Evolutionary conservation across 1,140 invertebrate species (phyloP).

Genomic region (Anthonomus grandis): DNA sequence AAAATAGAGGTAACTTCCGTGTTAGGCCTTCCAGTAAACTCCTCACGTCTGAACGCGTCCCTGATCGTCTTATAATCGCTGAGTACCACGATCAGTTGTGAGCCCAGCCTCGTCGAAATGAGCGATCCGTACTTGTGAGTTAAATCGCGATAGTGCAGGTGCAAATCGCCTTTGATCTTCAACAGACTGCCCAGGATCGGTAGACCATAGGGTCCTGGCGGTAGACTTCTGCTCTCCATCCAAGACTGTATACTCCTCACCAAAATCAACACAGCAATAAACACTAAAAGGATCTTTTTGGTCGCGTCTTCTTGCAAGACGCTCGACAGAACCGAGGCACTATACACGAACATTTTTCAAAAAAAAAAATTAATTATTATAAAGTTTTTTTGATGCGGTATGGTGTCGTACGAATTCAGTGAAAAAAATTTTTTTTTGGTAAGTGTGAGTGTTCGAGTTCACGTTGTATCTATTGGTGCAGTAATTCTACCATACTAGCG

Average conservation of each 20-base stretch:
- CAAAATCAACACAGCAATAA: conserved; percentile 53
- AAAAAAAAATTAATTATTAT: too few relatives aligned
- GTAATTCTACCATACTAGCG: conserved; percentile 38
- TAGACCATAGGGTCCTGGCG: conserved; percentile 81
- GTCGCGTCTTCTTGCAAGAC: conserved; percentile 35
- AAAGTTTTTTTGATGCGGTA: conserved; percentile 20
- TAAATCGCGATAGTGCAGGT: conserved; percentile 73
- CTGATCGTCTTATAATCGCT: conserved; percentile 81
- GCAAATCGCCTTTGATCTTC: conserved; percentile 71
- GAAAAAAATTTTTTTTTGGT: conserved; percentile 15
- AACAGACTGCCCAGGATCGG: conserved; percentile 80
- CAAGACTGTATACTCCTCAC: conserved; percentile 55
- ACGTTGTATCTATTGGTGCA: conserved; percentile 30
- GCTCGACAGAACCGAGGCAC: conserved; percentile 40
- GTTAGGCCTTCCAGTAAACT: conserved; percentile 81
- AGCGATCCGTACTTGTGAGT: conserved; percentile 74
- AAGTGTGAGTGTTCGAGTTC: conserved; percentile 22
- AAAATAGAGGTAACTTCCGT: conserved; percentile 82
- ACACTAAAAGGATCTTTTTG: conserved; percentile 50
- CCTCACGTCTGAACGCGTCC: conserved; percentile 77
- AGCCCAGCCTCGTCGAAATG: conserved; percentile 77
- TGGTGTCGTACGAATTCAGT: conserved; percentile 10
- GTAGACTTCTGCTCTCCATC: conserved; percentile 58
- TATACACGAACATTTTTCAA: conserved; percentile 46
- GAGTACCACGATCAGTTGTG: conserved; percentile 77